Conservation (phyloP, 2,113 vertebrate genomes). For the Shinisaurus crocodilurus region DNA sequence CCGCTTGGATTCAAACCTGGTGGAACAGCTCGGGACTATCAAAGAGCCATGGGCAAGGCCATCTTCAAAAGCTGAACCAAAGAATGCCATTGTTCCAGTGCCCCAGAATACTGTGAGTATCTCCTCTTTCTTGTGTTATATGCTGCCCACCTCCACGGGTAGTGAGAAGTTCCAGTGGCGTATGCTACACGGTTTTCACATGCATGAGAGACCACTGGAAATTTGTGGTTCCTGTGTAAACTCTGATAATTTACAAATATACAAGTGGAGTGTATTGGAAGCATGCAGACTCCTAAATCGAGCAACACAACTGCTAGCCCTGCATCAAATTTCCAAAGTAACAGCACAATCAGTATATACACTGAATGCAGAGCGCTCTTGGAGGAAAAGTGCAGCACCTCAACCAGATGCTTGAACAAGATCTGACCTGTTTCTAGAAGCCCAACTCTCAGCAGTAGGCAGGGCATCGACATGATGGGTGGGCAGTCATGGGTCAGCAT, state of each 20-base stretch:
- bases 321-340: neutral
- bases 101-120: neutral
- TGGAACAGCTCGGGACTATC: neutral
- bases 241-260: neutral
- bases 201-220: neutral
- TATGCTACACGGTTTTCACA: too few relatives aligned
- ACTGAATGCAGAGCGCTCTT: neutral
- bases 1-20: conserved; percentile 36
- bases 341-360: too few relatives aligned
- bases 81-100: neutral
- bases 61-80: neutral
- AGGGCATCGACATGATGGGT: neutral
- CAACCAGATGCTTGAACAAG: neutral
- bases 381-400: neutral
- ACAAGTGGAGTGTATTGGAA: neutral
- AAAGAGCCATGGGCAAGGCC: conserved; percentile 5
- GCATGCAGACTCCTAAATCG: neutral
- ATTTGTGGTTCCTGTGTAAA: neutral
- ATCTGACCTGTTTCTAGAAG: neutral
- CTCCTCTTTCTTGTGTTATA: neutral
- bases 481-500: neutral
- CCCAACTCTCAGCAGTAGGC: neutral
- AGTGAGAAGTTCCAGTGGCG: neutral
- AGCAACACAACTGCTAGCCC: neutral
- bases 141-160: too few relatives aligned